Conservation (phyloP, 2,888 invertebrate species). For the Scelioninae gen. 2 region DNA sequence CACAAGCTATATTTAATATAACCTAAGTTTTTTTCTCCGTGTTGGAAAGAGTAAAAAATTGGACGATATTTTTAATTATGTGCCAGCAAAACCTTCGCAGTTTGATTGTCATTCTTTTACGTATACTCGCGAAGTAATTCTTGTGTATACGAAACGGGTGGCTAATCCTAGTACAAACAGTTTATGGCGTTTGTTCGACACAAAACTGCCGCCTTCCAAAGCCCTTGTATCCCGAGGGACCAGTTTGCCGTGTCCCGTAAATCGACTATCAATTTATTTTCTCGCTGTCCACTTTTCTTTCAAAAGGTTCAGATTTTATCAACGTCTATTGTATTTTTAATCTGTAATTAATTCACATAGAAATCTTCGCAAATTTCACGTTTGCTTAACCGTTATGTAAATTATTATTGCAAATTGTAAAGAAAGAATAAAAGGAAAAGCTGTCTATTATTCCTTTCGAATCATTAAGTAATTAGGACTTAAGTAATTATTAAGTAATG, state of each 20-base stretch:
- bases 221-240: constrained; percentile 68
- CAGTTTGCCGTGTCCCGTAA: constrained; percentile 71
- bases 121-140: constrained; percentile 65
- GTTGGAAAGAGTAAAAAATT: too few relatives aligned
- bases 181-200: constrained; percentile 71
- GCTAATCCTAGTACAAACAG: constrained; percentile 73
- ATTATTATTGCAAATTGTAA: constrained; percentile 11
- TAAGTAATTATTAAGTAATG: too few relatives aligned
- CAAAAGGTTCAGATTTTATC: constrained; percentile 56
- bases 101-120: constrained; percentile 52
- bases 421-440: too few relatives aligned
- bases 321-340: constrained; percentile 55
- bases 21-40: too few relatives aligned
- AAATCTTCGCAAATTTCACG: constrained; percentile 2
- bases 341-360: constrained; percentile 53
- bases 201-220: constrained; percentile 59
- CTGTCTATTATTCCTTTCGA: too few relatives aligned
- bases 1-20: too few relatives aligned
- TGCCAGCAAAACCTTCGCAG: constrained; percentile 11
- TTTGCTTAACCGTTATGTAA: neutral
- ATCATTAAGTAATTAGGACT: too few relatives aligned
- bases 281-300: constrained; percentile 67
- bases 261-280: constrained; percentile 74
- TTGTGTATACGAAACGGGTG: constrained; percentile 61
- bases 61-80: constrained; percentile 30